A percentile compares a stretch with the other conserved stretches of the same genome.
These are phyloP conservation scores for Cyprinus carpio DNA, from an alignment of 2,113 vertebrate genomes.

Conservation along the genomic window DNA sequence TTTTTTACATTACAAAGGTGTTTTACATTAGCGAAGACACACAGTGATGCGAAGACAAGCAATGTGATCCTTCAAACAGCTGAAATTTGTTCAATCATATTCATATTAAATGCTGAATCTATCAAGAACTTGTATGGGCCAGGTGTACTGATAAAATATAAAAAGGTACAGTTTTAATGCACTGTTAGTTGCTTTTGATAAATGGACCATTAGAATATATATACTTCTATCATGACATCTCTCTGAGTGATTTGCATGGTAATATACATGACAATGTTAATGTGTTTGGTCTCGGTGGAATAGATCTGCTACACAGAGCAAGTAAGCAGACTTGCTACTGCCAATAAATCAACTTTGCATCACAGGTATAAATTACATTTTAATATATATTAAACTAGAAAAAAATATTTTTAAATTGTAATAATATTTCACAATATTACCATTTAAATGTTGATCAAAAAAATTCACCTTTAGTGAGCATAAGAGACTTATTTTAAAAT, in stretches of 20 bases:
- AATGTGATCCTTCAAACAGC: background rate
- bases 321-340: background rate
- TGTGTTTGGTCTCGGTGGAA: background rate
- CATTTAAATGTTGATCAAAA: too few relatives aligned
- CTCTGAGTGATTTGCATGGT: background rate
- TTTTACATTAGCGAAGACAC: slow-evolving; percentile 24
- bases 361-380: too few relatives aligned
- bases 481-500: background rate
- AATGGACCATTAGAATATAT: too few relatives aligned
- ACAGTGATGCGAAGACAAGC: background rate
- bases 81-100: background rate
- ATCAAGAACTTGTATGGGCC: background rate
- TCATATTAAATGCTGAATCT: background rate
- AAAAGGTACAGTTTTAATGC: background rate
- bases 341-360: too few relatives aligned
- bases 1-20: slow-evolving; percentile 41
- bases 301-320: background rate
- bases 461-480: background rate
- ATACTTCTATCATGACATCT: background rate
- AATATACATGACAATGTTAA: background rate
- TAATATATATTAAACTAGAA: too few relatives aligned
- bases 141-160: background rate
- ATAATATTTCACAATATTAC: too few relatives aligned
- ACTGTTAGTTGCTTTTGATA: background rate
- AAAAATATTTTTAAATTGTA: too few relatives aligned